Evolutionary conservation across 2,113 vertebrate genomes (phyloP).

Genomic region (Engystomops pustulosus): DNA sequence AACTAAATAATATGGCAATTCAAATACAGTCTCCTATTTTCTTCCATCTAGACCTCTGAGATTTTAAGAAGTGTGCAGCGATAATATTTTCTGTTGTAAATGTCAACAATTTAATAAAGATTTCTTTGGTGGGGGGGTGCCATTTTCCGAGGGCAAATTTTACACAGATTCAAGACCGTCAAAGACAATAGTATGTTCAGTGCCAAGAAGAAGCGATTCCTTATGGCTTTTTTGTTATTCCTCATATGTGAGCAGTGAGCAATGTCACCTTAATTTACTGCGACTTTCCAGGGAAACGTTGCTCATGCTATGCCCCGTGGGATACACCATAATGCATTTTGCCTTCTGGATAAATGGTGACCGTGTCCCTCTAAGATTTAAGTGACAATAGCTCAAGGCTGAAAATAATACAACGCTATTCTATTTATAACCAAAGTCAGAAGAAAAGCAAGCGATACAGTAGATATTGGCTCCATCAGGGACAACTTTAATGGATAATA

Average conservation of each 20-base stretch:
- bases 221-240: slow-evolving; percentile 25
- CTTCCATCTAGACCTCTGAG: slow-evolving; percentile 2
- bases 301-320: background rate
- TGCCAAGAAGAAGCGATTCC: slow-evolving; percentile 36
- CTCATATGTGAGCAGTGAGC: slow-evolving; percentile 39
- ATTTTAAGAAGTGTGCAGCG: background rate
- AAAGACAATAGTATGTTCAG: slow-evolving; percentile 21
- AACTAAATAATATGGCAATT: slow-evolving; percentile 8
- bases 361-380: slow-evolving; percentile 15
- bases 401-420: background rate
- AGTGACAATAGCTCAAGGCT: slow-evolving; percentile 40
- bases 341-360: slow-evolving; percentile 25
- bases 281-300: slow-evolving; percentile 27
- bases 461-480: background rate
- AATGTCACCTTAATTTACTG: slow-evolving; percentile 53
- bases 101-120: slow-evolving; percentile 39
- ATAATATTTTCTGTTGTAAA: slow-evolving; percentile 38
- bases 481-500: background rate
- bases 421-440: slow-evolving; percentile 19
- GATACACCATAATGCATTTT: slow-evolving; percentile 18
- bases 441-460: background rate
- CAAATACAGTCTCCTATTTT: background rate
- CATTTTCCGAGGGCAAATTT: slow-evolving; percentile 22
- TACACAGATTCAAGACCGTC: background rate
- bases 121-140: slow-evolving; percentile 1